Base-by-base conservation (phyloP, 2,888 invertebrate species). In the Papilio demoleus region DNA sequence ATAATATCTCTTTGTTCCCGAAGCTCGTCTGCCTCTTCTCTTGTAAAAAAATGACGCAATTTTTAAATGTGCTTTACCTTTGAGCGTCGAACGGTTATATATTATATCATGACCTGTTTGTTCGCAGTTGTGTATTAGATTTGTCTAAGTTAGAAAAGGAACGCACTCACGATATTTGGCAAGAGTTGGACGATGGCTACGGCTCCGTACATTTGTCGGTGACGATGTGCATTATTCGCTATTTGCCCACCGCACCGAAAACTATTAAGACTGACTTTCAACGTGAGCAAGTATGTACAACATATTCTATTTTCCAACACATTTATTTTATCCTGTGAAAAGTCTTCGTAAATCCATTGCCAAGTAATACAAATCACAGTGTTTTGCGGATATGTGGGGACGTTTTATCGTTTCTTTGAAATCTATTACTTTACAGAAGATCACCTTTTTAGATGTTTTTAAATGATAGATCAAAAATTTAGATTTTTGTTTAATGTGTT, bases 101-200 rank as follows among this genome's bases (percentile, higher is more conserved):
- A 14, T 12, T 14, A 14, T 45, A 9, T 45, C 2, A 19, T 8
- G 4, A 11, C 45, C 3, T 60, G 17, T 64, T 64, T 63, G 12
- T 67, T 60, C 75, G 42, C 71, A 92, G 92, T 74, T 86, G 88
- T 75, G 78, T 83, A 72, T 69, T 92, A 80, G 88, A 92, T 72
- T 74, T 92, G 42, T 83, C 86, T 4, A 72, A 70, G 1, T 73
- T 84, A 17, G 86, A 87, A 42, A 84, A 79, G 67, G 90, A 91
- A 72, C 83, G 88, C 0, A 89, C 90, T 0, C 90, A 91, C 56
- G 88, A 90, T 45, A 78, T 90, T 24, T 90, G 88, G 87, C 82
- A 85, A 68, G 72, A 81, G 6, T 70, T 92, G 36, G 88, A 90
- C 38, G 85, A 86, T 27, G 88, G 86, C 0, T 90, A 83, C 34